phyloP scores from a whole-genome alignment of 1,140 invertebrate genomes.

The Battus philenor region DNA sequence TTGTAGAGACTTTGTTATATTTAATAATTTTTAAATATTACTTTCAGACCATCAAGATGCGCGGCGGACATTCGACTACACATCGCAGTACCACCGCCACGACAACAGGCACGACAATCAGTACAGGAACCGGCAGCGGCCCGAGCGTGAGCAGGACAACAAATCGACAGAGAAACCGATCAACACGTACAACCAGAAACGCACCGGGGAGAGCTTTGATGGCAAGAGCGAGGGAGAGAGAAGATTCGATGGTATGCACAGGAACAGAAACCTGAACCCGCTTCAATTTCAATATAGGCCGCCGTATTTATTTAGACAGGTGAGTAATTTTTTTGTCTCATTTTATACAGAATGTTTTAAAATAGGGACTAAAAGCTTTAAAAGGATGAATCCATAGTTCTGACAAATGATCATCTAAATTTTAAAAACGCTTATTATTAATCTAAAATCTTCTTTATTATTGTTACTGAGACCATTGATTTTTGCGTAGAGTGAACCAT shows the following conservation, averaged over 20 bases:
- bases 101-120: not conserved
- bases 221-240: not conserved
- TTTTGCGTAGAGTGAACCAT: too few relatives aligned
- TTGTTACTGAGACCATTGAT: too few relatives aligned
- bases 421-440: not conserved
- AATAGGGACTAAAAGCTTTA: not conserved
- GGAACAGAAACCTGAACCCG: constrained; percentile 10
- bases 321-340: not conserved
- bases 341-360: not conserved
- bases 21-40: too few relatives aligned
- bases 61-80: constrained; percentile 1
- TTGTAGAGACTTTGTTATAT: too few relatives aligned
- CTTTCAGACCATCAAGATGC: not conserved
- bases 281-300: constrained; percentile 21
- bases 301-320: constrained; percentile 27
- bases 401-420: not conserved
- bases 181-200: not conserved
- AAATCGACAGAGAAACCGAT: not conserved
- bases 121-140: not conserved
- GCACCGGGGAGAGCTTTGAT: not conserved
- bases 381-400: not conserved
- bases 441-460: not conserved
- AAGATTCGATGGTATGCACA: constrained; percentile 1
- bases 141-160: constrained; percentile 1
- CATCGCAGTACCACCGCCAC: not conserved